Evolutionary conservation across 64 coral and sea anemone genomes (phyloP), one percentile per base, ranked within the genome.

Genomic region (Porites lutea): DNA sequence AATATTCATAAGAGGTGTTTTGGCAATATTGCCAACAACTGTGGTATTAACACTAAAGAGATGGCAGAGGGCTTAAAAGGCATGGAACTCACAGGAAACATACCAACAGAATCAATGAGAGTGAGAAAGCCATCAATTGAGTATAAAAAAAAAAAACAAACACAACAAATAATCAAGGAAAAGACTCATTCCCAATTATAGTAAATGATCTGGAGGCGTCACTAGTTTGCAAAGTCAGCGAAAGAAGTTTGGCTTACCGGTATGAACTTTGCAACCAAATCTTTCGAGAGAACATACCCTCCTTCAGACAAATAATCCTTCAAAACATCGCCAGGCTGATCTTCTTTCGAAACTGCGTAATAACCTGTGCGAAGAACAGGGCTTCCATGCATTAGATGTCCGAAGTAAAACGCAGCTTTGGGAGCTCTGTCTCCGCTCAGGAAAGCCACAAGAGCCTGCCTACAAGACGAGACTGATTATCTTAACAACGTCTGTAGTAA

Each of bases 41-140:
- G 96, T 95, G 96, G 96, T 27, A 84, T 98, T 4, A 95, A 98
- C 20, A 78, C 96, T 18, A 98, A 98, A 83, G 87, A 98, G 95
- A 95, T 98, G 90, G 93, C 96, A 58, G 69, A 90, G 51, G 74
- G 89, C 69, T 86, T 98, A 15, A 82, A 89, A 58, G 90, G 86
- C 37, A 95, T 98, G 72, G 96, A 93, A 20, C 75, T 90, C 43
- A 88, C 91, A 11, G 90, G 90, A 79, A 92, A 79, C 48, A 87
- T 77, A 82, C 89, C 61, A 6, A 83, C 60, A 95, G 74, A 88
- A 60, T 88, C 27, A 89, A 88, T 78, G 95, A 93, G 89, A 88
- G 82, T 90, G 8, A 82, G 65, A 82, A 82, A 82, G 79, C 27
- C 0, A n/a, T n/a, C n/a, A n/a, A n/a, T n/a, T n/a, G n/a, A n/a